phyloP scores from a whole-genome alignment of 2,888 invertebrate species.

The Cerceris rybyensis region DNA sequence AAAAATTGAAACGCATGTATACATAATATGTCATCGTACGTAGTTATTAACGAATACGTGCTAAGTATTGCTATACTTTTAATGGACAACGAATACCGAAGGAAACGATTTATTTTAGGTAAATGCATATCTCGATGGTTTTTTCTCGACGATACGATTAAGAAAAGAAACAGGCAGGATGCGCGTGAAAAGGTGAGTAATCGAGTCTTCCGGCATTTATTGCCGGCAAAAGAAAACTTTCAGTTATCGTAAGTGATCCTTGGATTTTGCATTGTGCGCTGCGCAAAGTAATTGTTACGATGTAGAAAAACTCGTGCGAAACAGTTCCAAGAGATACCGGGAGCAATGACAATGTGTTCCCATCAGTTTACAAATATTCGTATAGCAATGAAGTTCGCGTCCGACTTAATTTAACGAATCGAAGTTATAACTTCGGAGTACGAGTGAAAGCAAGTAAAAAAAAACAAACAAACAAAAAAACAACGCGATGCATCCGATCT shows the following conservation, averaged over 20 bases:
- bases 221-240: neutral
- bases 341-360: constrained; percentile 32
- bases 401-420: constrained; percentile 20
- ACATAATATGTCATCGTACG: constrained; percentile 34
- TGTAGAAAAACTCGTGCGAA: neutral
- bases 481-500: constrained; percentile 35
- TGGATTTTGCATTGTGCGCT: neutral
- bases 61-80: constrained; percentile 46
- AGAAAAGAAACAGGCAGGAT: neutral
- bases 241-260: neutral
- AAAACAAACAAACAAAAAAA: constrained; percentile 19
- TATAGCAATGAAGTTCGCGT: constrained; percentile 1
- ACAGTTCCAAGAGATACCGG: neutral
- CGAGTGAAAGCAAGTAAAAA: constrained; percentile 18
- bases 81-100: constrained; percentile 67
- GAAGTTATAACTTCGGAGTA: constrained; percentile 22
- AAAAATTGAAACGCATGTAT: constrained; percentile 56
- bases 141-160: neutral
- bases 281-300: neutral
- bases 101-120: constrained; percentile 47
- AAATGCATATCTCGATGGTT: constrained; percentile 69
- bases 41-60: constrained; percentile 45
- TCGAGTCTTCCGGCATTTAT: too few relatives aligned
- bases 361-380: constrained; percentile 13
- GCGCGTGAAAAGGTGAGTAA: neutral